phyloP scores from a whole-genome alignment of 2,113 vertebrate genomes.

The Eubucco bourcierii region DNA sequence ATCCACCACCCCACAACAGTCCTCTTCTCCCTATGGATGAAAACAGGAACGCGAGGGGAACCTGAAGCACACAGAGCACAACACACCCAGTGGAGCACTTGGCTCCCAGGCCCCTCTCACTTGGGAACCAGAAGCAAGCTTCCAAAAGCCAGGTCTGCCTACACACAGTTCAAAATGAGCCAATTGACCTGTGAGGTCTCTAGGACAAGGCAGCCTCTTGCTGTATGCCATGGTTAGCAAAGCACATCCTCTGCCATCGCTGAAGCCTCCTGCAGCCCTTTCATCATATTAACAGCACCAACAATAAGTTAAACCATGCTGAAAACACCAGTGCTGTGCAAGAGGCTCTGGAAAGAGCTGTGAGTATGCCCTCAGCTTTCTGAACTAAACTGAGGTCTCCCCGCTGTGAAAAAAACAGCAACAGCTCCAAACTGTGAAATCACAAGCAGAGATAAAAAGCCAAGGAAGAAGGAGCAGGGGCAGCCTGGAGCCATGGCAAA shows the following conservation, averaged over 20 bases:
- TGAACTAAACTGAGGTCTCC: background rate
- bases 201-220: background rate
- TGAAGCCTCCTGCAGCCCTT: background rate
- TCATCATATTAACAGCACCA: background rate
- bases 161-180: accelerated
- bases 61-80: background rate
- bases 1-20: accelerated
- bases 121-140: background rate
- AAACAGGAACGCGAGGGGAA: background rate
- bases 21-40: accelerated
- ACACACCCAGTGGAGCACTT: background rate
- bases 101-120: accelerated
- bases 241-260: background rate
- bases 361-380: background rate
- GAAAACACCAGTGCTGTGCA: background rate
- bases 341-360: background rate
- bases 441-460: background rate
- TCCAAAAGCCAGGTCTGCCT: background rate
- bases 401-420: background rate
- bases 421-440: background rate
- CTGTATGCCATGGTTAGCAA: background rate
- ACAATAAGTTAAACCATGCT: background rate
- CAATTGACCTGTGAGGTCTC: background rate
- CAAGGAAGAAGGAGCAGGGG: background rate
- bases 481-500: background rate